Conservation (phyloP, 2,797 vertebrate species). For the Rhincodon typus region DNA sequence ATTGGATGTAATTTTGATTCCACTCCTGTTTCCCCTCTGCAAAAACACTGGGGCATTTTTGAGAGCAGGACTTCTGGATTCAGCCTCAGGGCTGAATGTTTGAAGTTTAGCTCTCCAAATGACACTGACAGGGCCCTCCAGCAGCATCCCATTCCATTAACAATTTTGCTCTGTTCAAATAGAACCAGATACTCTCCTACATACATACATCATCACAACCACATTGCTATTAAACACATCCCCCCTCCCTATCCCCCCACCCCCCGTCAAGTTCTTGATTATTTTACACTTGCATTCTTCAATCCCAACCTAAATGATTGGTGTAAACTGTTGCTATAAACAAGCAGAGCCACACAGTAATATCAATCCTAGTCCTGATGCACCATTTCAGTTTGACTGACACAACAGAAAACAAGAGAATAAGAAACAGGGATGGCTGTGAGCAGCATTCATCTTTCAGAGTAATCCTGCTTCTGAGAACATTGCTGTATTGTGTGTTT, state of each 20-base stretch:
- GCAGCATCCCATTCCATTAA: neutral
- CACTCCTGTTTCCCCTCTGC: no score
- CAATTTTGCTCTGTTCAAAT: neutral
- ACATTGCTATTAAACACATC: neutral
- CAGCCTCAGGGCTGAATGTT: neutral
- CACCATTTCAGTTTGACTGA: neutral
- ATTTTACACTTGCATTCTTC: neutral
- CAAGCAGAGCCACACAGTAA: neutral
- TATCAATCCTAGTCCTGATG: neutral
- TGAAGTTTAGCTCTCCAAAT: neutral
- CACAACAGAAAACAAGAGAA: neutral
- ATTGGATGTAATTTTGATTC: no score
- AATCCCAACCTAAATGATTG: neutral
- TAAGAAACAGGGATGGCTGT: neutral
- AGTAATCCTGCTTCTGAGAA: neutral
- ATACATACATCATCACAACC: neutral
- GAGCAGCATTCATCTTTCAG: neutral
- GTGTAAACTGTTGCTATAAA: neutral
- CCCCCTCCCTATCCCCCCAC: no score
- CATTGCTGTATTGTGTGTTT: neutral
- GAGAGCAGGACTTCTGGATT: no score
- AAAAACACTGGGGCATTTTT: no score
- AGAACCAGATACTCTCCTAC: no score
- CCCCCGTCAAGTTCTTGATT: neutral
- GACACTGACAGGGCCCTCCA: neutral